Evolutionary conservation across 2,113 vertebrate species (phyloP).

Genomic region (Elaphurus davidianus): DNA sequence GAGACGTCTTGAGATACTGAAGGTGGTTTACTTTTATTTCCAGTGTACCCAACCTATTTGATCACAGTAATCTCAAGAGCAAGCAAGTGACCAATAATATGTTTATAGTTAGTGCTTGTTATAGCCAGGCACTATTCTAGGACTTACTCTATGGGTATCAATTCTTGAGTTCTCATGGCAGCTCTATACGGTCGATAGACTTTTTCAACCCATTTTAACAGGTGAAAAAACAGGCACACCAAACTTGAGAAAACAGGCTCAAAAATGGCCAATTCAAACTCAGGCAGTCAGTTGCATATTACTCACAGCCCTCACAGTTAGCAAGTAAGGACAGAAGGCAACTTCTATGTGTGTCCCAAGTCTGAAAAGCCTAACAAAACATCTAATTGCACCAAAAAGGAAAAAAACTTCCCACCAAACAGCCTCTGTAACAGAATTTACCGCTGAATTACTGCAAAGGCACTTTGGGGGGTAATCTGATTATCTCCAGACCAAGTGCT

Average conservation of each 20-base stretch:
- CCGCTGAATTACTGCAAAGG: slow-evolving; percentile 71
- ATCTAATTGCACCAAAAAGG: slow-evolving; percentile 67
- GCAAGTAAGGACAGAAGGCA: background rate
- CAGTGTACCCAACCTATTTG: background rate
- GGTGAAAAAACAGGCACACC: background rate
- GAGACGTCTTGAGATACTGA: background rate
- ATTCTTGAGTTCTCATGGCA: background rate
- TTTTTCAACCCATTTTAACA: slow-evolving; percentile 11
- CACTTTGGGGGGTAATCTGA: slow-evolving; percentile 80
- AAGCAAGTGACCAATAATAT: background rate
- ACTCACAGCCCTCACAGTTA: background rate
- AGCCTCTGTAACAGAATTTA: slow-evolving; percentile 77
- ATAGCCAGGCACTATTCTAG: background rate
- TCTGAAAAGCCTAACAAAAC: slow-evolving; percentile 55
- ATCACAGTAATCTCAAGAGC: background rate
- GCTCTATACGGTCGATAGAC: background rate
- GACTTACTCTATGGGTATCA: background rate
- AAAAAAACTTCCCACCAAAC: slow-evolving; percentile 78
- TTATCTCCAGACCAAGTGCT: slow-evolving; percentile 81
- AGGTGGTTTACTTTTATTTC: background rate
- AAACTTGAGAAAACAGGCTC: background rate
- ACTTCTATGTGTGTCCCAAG: slow-evolving; percentile 43
- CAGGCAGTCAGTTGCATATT: background rate
- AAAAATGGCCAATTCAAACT: background rate
- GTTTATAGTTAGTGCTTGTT: background rate